These are phyloP conservation scores for Drosophila sordidapex DNA, from an alignment of 2,888 invertebrate genomes.

Conservation along the genomic window DNA sequence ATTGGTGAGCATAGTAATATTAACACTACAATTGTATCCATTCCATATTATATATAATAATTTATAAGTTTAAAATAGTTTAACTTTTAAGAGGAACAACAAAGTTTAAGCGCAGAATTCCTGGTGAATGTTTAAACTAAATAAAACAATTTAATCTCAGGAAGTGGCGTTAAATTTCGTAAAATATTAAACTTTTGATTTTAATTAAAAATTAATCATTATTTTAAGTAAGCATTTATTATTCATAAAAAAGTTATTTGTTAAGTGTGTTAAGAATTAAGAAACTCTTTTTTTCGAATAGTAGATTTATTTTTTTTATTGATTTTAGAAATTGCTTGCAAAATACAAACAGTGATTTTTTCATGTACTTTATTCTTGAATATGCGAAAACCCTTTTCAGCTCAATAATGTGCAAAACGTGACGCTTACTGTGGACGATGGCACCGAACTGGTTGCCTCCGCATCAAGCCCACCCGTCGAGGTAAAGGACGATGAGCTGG, in stretches of 20 bases:
- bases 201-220: not conserved
- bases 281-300: not conserved
- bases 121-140: not conserved
- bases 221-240: not conserved
- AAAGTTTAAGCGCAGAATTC: not conserved
- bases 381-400: slow-evolving; percentile 26
- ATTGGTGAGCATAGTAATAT: slow-evolving; percentile 80
- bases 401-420: slow-evolving; percentile 81
- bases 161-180: not conserved
- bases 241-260: not conserved
- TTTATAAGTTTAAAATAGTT: not conserved
- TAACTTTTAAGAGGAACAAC: not conserved
- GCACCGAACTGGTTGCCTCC: slow-evolving; percentile 68
- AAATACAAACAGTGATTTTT: not conserved
- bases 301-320: not conserved
- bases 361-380: not conserved
- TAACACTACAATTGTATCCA: not conserved
- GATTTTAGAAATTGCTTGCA: not conserved
- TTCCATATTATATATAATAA: not conserved
- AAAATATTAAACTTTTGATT: not conserved
- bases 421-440: slow-evolving; percentile 80
- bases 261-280: not conserved
- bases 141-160: not conserved
- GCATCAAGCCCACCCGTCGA: slow-evolving; percentile 70
- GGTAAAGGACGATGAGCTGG: slow-evolving; percentile 70